Base-by-base conservation (phyloP, 1,140 invertebrate genomes). In the Tigriopus japonicus region DNA sequence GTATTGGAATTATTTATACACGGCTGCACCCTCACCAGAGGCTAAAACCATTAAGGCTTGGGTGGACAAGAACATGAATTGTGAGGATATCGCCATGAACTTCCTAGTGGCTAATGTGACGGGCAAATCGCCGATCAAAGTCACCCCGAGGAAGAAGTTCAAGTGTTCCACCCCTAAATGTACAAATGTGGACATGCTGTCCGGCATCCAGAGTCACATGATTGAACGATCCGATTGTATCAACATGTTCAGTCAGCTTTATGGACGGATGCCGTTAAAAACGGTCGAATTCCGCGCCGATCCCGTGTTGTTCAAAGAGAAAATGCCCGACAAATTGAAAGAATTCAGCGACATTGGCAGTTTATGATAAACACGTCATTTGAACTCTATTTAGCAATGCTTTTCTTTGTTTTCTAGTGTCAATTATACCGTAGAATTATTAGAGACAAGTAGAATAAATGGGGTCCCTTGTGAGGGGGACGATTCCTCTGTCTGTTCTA, bases 101-200 rank as follows among this genome's bases (percentile, higher is more conserved):
- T 93, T 93, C 73, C 75, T 93, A 1, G 83, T 93, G 12, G 82
- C 87, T 1, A 90, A 92, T 69, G 72, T 85, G n/a, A 92, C 87
- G 1, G 83, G 85, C 63, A 93, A 94, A 76, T 81, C 89, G 17
- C 90, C 91, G 0, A 90, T 96, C 52, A 95, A 96, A 76, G 85
- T 85, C 72, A 68, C 43, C 62, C 58, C 52, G 59, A 60, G 91
- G n/a, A 96, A 96, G 69, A 97, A 97, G 69, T 97, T 97, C 73
- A 92, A 93, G 72, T 96, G 92, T 71, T 90, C 0, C 86, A 93
- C 70, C 94, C 91, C 91, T 0, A 86, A 94, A 70, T 96, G 91
- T 73, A 84, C 80, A 1, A 92, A 91, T 69, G 90, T 82, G 0
- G 89, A 93, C 74, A 93, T 92, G 86, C 69, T 97, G 2, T 95